Base-by-base conservation (phyloP, 2,113 vertebrate genomes). In the Oncorhynchus gorbuscha region DNA sequence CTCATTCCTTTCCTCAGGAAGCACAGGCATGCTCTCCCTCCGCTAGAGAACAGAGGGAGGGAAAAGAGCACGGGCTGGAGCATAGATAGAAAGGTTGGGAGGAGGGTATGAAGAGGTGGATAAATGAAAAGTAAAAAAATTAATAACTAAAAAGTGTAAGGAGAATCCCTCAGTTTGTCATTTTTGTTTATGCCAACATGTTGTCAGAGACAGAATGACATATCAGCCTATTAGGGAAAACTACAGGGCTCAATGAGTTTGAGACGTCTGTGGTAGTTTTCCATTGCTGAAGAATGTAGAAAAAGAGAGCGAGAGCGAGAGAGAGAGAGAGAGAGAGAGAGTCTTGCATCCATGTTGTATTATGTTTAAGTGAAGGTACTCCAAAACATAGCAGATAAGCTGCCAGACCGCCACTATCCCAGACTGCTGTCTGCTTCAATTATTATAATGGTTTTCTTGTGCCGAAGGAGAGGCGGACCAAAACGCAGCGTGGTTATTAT, bases 321-420 rank as follows among this genome's bases (percentile, higher is more conserved):
- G 8, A 45, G 39, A 39, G 39, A 39, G 39, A 39, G 8, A 28
- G 39, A 39, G 39, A 39, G 39, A 39, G 8, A 28, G 67, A 70
- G 73, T 26, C 45, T 76, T 71, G 7, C 39, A 39, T 73, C 20
- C 59, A 66, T 71, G 49, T 71, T 71, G 80, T 80, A 24, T 73
- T 73, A 79, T 80, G 71, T 24, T 79, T 75, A 68, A 79, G 64
- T 76, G 69, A 82, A 70, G 68, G 67, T 62, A 81, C 24, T 24
- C 67, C 77, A 75, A 68, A 77, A 79, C 58, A 65, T 28, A 26
- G 30, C 58, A 55, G 64, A 72, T 72, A 67, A 72, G 65, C 72
- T 59, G 24, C 35, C n/a, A 65, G 71, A 51, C 77, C 61, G 35
- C 58, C n/a, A 49, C 9, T 22, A 49, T 26, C 49, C n/a, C 16